Evolutionary conservation across 2,797 vertebrate species (phyloP), one percentile per base, ranked within the genome.

Genomic region (Ceryle rudis): DNA sequence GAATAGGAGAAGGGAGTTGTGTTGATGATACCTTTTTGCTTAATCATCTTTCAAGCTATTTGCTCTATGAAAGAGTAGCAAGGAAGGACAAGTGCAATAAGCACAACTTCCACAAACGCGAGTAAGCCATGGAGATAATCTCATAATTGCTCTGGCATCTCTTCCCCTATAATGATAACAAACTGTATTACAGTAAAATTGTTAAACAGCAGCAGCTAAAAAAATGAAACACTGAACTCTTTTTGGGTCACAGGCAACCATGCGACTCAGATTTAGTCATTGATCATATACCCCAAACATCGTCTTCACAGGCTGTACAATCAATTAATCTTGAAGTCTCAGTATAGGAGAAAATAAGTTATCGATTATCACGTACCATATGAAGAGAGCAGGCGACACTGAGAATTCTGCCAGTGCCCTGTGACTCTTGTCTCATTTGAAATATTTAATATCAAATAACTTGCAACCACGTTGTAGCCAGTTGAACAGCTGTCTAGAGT

Each of bases 291-390:
- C 31, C 5, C 71, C 44, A 86, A 41, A 57, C 4, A 2, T 22
- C 44, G 14, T 61, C 58, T 78, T 86, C 73, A 7, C 28, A 41
- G 44, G 51, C 71, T 75, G 37, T 65, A 26, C 3, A 13, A 8
- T 49, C 3, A 13, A 8, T 49, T 81, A 52, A 8, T 78, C 79
- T 60, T 31, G 33, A 81, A 65, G 62, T 35, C 78, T 84, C 42
- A 5, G 0, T 42, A 10, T 25, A 44, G 31, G 11, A 84, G n/a
- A 60, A 61, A 41, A 9, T 26, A 64, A 57, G 17, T 69, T 74
- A 42, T 7, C 0, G 0, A 16, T 69, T 75, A 19, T 75, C 14
- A 35, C 17, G 4, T n/a, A 23, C 6, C 1, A 1, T 28, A 10
- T 13, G 37, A 81, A 54, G n/a, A 39, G 25, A 69, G 42, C 26